Evolutionary conservation across 2,797 vertebrate species (phyloP).

Genomic region (Betta splendens): DNA sequence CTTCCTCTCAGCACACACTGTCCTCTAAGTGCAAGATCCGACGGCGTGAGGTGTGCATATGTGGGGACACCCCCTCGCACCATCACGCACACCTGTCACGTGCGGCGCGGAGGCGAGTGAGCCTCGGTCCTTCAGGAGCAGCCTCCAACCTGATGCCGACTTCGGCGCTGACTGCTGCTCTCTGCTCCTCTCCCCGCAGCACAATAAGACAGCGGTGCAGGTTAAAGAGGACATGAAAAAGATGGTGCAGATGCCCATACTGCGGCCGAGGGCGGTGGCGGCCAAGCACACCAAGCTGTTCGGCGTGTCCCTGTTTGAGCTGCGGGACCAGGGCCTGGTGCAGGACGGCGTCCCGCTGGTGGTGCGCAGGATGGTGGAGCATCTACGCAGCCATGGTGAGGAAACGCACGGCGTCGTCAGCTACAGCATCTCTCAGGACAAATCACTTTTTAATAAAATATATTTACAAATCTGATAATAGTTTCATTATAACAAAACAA

Average conservation of each 20-base stretch:
- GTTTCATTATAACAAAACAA: no score
- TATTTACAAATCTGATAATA: no score
- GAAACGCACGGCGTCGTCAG: neutral
- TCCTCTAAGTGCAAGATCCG: constrained; percentile 10
- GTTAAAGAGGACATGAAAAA: constrained; percentile 93
- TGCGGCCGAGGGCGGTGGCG: constrained; percentile 59
- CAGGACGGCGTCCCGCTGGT: constrained; percentile 84
- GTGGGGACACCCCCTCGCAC: constrained; percentile 7
- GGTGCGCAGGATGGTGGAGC: constrained; percentile 86
- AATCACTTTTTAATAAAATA: neutral
- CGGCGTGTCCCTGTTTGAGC: constrained; percentile 80
- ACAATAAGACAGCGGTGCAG: constrained; percentile 85
- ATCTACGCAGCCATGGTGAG: constrained; percentile 86
- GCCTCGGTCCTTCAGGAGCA: constrained; percentile 8
- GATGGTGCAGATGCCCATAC: constrained; percentile 83
- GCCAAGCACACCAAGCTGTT: constrained; percentile 74
- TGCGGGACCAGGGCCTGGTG: constrained; percentile 81
- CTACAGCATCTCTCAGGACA: neutral
- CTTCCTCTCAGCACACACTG: constrained; percentile 26
- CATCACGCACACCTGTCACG: neutral
- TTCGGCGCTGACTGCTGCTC: constrained; percentile 61
- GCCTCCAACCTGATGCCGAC: constrained; percentile 14
- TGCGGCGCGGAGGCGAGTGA: constrained; percentile 1
- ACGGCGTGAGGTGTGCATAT: constrained; percentile 20
- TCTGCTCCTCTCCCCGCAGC: constrained; percentile 82